Percentiles rank a stretch among this genome's conserved stretches.
These are phyloP conservation scores for Osmoderma eremita DNA, from an alignment of 2,888 invertebrate species.

Conservation along the genomic window DNA sequence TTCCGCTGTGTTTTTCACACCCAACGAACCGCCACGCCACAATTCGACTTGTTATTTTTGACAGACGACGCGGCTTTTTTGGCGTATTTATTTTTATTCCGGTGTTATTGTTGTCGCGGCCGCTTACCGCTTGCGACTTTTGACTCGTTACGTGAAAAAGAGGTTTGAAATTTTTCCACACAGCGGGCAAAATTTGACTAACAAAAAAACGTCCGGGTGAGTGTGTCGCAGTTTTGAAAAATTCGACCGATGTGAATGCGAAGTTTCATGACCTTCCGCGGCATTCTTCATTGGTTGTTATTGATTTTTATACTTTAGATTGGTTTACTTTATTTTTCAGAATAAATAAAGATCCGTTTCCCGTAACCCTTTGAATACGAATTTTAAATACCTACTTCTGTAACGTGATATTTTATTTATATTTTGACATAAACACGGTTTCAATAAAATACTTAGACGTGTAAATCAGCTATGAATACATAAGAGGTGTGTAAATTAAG, in stretches of 20 bases:
- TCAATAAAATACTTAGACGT: too few species aligned
- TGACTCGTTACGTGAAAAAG: too few species aligned
- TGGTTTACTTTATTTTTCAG: constrained; percentile 14
- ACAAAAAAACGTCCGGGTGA: neutral
- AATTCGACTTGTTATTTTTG: constrained; percentile 10
- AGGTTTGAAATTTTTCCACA: too few species aligned
- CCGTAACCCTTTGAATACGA: too few species aligned
- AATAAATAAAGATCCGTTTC: neutral
- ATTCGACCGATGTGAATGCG: constrained; percentile 9
- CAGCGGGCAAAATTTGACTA: too few species aligned
- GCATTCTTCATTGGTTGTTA: constrained; percentile 14
- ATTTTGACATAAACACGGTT: too few species aligned
- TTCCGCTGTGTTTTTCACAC: constrained; percentile 19
- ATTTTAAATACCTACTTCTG: too few species aligned
- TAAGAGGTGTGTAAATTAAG: too few species aligned
- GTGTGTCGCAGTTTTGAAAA: neutral
- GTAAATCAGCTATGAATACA: too few species aligned
- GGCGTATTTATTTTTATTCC: neutral
- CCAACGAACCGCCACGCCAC: neutral
- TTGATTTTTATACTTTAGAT: constrained; percentile 22
- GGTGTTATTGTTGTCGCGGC: neutral
- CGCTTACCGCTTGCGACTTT: neutral
- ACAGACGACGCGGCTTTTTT: neutral
- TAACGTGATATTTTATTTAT: too few species aligned
- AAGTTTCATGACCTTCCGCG: constrained; percentile 9